Conservation (phyloP, 2,797 vertebrate genomes). For the Coluber constrictor region DNA sequence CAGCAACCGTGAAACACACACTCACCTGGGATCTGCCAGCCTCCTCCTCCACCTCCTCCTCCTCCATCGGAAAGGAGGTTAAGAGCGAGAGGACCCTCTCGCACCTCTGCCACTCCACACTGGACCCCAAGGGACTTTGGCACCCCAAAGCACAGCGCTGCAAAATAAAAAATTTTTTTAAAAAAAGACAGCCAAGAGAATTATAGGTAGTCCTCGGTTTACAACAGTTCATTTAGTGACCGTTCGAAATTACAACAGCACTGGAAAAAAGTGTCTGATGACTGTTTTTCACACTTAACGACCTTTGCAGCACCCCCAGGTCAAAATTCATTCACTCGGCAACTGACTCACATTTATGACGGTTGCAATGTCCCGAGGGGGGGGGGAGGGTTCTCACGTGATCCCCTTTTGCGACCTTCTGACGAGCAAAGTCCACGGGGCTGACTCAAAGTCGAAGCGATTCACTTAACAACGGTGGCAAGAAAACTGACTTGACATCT, state of each 20-base stretch:
- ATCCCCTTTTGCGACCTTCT: not conserved
- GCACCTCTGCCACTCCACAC: slow-evolving; percentile 74
- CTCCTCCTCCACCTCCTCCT: slow-evolving; percentile 12
- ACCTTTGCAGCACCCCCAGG: not conserved
- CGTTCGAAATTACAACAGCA: not conserved
- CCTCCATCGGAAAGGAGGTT: slow-evolving; percentile 32
- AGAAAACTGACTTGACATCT: too few relatives aligned
- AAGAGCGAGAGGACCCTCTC: slow-evolving; percentile 60
- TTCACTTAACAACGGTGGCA: too few relatives aligned
- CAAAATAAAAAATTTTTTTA: slow-evolving; percentile 19
- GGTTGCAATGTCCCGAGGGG: too few relatives aligned
- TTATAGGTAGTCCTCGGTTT: not conserved
- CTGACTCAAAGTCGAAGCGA: too few relatives aligned
- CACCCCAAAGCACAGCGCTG: slow-evolving; percentile 87
- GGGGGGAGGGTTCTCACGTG: too few relatives aligned
- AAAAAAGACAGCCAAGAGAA: not conserved
- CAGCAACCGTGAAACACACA: not conserved
- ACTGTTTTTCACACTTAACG: not conserved
- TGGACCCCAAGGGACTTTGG: slow-evolving; percentile 66
- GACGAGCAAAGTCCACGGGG: not conserved
- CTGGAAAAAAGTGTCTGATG: not conserved
- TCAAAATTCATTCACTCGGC: not conserved
- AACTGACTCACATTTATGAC: not conserved
- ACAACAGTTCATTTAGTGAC: not conserved
- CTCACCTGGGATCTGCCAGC: slow-evolving; percentile 31